Evolutionary conservation across 2,113 vertebrate genomes (phyloP).

Genomic region (Hypomesus transpacificus): DNA sequence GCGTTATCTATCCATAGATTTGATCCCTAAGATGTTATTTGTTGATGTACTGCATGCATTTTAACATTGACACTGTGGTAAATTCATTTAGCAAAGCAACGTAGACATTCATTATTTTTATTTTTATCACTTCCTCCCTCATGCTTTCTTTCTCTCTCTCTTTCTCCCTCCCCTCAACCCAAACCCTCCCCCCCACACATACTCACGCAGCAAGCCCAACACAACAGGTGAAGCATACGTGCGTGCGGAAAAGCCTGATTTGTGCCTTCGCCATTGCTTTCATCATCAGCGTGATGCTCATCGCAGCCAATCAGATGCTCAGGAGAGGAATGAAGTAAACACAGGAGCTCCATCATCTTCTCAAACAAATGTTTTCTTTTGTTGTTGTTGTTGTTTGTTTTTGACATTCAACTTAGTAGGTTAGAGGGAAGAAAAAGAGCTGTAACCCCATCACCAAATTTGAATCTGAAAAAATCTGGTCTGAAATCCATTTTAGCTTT

Average conservation of each 20-base stretch:
- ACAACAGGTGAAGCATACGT: conserved; percentile 97
- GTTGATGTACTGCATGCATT: too few species aligned
- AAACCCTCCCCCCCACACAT: conserved; percentile 16
- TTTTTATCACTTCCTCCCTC: too few species aligned
- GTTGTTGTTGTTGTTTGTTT: not conserved
- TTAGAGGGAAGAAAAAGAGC: conserved; percentile 2
- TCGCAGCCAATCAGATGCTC: conserved; percentile 96
- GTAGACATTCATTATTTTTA: too few species aligned
- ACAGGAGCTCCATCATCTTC: conserved; percentile 7
- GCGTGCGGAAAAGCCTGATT: conserved; percentile 94
- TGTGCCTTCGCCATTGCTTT: conserved; percentile 97
- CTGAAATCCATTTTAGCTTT: not conserved
- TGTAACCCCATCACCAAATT: conserved; percentile 40
- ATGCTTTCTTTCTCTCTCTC: too few species aligned
- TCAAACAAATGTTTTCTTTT: not conserved
- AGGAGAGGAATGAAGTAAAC: conserved; percentile 93
- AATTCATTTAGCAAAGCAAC: too few species aligned
- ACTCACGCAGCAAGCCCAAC: conserved; percentile 83
- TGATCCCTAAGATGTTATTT: too few species aligned
- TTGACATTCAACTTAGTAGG: conserved; percentile 14
- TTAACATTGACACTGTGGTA: too few species aligned
- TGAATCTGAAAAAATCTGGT: not conserved
- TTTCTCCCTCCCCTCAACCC: not conserved
- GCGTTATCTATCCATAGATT: not conserved
- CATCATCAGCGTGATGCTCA: conserved; percentile 98